Conservation (phyloP, 2,797 vertebrate species). For the Furcifer pardalis region DNA sequence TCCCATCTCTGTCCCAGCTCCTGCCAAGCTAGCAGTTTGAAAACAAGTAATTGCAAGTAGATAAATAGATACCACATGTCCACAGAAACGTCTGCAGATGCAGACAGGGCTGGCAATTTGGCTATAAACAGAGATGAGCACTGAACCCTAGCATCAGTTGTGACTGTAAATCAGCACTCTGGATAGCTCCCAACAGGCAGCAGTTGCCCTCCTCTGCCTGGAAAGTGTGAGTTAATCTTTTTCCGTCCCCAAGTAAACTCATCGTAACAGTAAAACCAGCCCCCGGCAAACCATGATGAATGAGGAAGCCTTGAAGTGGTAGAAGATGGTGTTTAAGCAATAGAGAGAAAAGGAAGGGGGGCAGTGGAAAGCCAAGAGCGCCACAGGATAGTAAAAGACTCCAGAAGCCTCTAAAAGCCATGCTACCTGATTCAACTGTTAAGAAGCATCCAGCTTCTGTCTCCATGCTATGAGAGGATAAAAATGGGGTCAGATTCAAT, state of each 20-base stretch:
- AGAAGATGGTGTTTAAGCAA: constrained; percentile 30
- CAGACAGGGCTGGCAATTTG: too few species aligned
- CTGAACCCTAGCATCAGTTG: too few species aligned
- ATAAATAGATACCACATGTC: too few species aligned
- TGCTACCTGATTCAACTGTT: constrained; percentile 70
- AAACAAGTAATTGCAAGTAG: too few species aligned
- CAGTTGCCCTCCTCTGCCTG: not conserved
- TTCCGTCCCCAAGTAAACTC: accelerated
- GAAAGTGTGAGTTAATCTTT: not conserved
- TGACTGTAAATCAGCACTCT: not conserved
- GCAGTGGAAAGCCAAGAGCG: too few species aligned
- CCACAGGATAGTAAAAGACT: constrained; percentile 60
- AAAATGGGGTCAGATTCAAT: constrained; percentile 69
- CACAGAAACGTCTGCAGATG: too few species aligned
- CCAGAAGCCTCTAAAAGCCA: constrained; percentile 60
- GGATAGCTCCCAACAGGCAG: accelerated
- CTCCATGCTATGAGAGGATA: constrained; percentile 42
- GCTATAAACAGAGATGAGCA: too few species aligned
- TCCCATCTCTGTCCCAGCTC: too few species aligned
- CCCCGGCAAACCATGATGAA: not conserved
- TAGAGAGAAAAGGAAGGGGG: not conserved
- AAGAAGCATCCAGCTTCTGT: constrained; percentile 50
- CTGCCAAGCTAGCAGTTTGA: too few species aligned
- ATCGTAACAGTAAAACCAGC: not conserved
- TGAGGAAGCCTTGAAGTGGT: constrained; percentile 11